phyloP scores from a whole-genome alignment of 2,797 vertebrate species.

The Eulemur albifrons region DNA sequence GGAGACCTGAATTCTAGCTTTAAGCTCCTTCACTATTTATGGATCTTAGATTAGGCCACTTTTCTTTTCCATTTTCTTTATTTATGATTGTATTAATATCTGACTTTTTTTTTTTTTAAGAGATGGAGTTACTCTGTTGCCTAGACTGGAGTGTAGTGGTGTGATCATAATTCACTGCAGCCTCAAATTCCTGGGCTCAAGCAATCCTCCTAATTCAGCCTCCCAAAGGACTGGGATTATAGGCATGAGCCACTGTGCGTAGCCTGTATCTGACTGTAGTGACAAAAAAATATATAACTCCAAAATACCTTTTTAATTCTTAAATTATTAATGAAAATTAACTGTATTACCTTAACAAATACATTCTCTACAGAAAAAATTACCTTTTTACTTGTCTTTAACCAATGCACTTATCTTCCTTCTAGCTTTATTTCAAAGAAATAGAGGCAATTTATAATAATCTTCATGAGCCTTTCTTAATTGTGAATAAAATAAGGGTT shows the following conservation, averaged over 20 bases:
- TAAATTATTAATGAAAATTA: background rate
- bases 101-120: background rate
- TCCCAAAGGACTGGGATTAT: background rate
- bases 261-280: background rate
- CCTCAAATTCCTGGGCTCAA: background rate
- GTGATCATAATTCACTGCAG: background rate
- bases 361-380: background rate
- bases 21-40: background rate
- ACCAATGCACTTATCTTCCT: background rate
- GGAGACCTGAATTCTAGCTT: background rate
- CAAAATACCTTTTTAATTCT: conserved; percentile 4
- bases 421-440: conserved; percentile 6
- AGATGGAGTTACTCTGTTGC: background rate
- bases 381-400: background rate
- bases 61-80: background rate
- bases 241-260: background rate
- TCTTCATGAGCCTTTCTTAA: background rate
- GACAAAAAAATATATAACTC: background rate
- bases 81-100: too few relatives aligned
- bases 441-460: background rate
- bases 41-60: background rate
- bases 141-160: background rate
- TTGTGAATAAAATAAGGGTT: background rate
- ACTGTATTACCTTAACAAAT: background rate
- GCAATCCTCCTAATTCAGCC: background rate